Base-by-base conservation (phyloP, 2,797 vertebrate species). In the Sphaeramia orbicularis region DNA sequence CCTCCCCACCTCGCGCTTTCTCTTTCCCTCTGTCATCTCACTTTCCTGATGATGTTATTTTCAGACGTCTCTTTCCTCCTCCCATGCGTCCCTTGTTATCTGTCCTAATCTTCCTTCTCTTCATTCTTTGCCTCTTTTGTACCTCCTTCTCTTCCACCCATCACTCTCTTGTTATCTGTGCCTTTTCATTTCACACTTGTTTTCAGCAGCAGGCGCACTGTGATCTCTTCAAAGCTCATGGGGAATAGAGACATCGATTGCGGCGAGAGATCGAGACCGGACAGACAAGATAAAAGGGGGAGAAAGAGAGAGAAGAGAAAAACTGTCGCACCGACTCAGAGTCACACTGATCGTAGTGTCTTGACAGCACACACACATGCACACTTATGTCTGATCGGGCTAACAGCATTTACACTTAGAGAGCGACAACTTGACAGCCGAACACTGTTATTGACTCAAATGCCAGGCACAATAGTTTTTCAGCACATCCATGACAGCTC, bases 141-240 rank as follows among this genome's bases (percentile, higher is more conserved):
- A 37, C 27, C 55, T 18, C 5, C 35, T 13, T 16, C n/a, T 58
- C 45, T 44, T 57, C 70, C 13, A 60, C 72, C 30, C 63, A 38
- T 76, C 82, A 44, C 53, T 58, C 71, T 78, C 48, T 59, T 37
- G 73, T 80, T 88, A 71, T 84, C 80, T 54, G 64, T 76, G 74
- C 70, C 60, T 78, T 84, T 84, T 79, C 76, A 84, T 90, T 89
- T 88, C 84, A 81, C 81, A 85, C 86, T 89, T 78, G 66, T 84
- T 83, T 84, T 70, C 80, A 61, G 64, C 79, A 64, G 80, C 73
- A 44, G 81, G 57, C 79, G 27, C 73, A 15, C 79, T 86, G 78
- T 86, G 87, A 81, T 89, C 80, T 85, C 71, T 82, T 80, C 65
- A 76, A 82, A 89, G 73, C 81, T 10, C 81, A 19, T 8, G 0